These are phyloP conservation scores for Tetheella fluctuosa DNA, from an alignment of 2,888 invertebrate genomes.

Conservation along the genomic window DNA sequence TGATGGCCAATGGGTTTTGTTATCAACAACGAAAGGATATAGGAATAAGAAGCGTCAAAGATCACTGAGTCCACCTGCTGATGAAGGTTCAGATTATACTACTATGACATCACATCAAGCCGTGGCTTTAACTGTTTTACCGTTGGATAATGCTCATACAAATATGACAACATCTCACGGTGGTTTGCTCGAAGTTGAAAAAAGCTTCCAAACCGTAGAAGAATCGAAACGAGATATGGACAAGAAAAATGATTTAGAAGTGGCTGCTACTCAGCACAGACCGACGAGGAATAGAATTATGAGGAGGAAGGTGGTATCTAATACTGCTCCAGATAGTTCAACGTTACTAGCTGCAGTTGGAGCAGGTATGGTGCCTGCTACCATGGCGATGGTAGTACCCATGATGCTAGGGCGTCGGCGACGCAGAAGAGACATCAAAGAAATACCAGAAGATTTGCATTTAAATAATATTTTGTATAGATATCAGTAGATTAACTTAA, in stretches of 20 bases:
- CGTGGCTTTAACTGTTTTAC: constrained; percentile 89
- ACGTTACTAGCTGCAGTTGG: constrained; percentile 89
- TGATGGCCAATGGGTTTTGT: constrained; percentile 90
- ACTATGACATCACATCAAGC: constrained; percentile 79
- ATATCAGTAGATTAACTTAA: constrained; percentile 33
- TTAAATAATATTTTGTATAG: constrained; percentile 52
- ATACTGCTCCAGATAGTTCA: constrained; percentile 80
- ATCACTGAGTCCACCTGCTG: constrained; percentile 56
- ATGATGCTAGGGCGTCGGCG: constrained; percentile 86
- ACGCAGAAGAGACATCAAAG: constrained; percentile 57
- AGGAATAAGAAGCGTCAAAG: constrained; percentile 81
- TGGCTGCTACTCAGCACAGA: constrained; percentile 53
- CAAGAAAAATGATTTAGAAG: constrained; percentile 64
- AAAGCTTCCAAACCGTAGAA: constrained; percentile 88
- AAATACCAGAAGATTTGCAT: constrained; percentile 36
- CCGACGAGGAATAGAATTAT: constrained; percentile 63
- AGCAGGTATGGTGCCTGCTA: constrained; percentile 91
- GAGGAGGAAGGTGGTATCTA: constrained; percentile 63
- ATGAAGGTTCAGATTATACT: constrained; percentile 54
- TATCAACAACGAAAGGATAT: constrained; percentile 91
- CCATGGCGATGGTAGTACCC: constrained; percentile 92
- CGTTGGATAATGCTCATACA: constrained; percentile 85
- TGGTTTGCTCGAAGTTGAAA: constrained; percentile 89
- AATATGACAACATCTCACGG: constrained; percentile 89
- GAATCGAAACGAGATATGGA: constrained; percentile 79